Percentiles rank a stretch among this genome's conserved stretches.
phyloP scores from a whole-genome alignment of 2,888 invertebrate species.

The Lepidochitona cinerea region DNA sequence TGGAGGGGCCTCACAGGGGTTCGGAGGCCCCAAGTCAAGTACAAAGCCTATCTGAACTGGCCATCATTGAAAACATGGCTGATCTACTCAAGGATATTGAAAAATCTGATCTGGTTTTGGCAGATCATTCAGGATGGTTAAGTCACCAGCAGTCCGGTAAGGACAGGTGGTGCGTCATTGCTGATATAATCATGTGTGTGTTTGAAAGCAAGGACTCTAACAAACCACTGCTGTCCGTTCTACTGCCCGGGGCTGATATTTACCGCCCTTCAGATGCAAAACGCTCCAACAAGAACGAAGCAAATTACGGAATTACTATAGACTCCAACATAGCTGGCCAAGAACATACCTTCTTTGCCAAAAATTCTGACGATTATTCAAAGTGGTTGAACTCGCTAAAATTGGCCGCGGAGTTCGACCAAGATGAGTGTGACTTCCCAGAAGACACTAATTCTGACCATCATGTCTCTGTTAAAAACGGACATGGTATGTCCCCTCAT shows the following conservation, averaged over 20 bases:
- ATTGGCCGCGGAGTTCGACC: not conserved
- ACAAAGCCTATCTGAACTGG: not conserved
- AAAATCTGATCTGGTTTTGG: conserved; percentile 39
- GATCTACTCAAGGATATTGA: not conserved
- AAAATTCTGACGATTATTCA: conserved; percentile 30
- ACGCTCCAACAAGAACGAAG: not conserved
- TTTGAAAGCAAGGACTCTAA: conserved; percentile 44
- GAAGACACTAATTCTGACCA: not conserved
- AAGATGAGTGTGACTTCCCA: not conserved
- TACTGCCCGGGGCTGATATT: conserved; percentile 41
- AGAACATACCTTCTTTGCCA: conserved; percentile 49
- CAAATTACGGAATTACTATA: conserved; percentile 16
- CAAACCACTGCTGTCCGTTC: conserved; percentile 44
- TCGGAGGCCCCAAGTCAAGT: not conserved
- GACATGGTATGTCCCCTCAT: not conserved
- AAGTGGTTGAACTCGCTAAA: conserved; percentile 8
- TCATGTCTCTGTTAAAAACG: not conserved
- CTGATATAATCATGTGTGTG: conserved; percentile 56
- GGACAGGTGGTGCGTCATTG: conserved; percentile 54
- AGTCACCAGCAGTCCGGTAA: conserved; percentile 40
- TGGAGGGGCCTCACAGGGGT: not conserved
- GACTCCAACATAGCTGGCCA: conserved; percentile 42
- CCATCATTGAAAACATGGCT: conserved; percentile 1
- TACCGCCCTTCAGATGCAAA: not conserved
- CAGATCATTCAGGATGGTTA: conserved; percentile 57